phyloP scores from a whole-genome alignment of 1,140 invertebrate species.

The Theocolax elegans region DNA sequence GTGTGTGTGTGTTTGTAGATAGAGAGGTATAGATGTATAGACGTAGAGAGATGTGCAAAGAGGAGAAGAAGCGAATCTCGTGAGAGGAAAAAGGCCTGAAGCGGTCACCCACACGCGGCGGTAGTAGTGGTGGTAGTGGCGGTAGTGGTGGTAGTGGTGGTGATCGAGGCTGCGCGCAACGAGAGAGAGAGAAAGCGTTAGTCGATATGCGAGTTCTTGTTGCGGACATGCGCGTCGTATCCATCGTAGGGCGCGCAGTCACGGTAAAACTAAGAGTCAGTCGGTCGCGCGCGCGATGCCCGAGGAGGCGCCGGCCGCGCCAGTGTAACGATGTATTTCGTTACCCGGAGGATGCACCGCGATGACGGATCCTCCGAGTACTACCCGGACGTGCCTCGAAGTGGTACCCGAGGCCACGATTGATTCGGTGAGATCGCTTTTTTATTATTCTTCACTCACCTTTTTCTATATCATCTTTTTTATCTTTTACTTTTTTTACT shows the following conservation, averaged over 20 bases:
- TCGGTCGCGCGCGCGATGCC: constrained; percentile 35
- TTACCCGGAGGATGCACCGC: not conserved
- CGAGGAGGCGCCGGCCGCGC: constrained; percentile 13
- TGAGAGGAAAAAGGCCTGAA: too few species aligned
- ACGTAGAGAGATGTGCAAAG: too few species aligned
- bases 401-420: constrained; percentile 27
- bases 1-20: too few species aligned
- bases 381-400: constrained; percentile 18
- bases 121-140: not conserved
- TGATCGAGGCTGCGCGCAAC: not conserved
- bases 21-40: too few species aligned
- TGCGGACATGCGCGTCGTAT: not conserved
- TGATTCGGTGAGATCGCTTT: constrained; percentile 11
- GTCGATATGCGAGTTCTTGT: not conserved
- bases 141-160: not conserved
- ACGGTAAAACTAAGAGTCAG: constrained; percentile 5
- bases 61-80: too few species aligned
- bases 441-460: not conserved
- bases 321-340: too few species aligned
- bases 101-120: too few species aligned
- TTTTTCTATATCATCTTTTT: too few species aligned
- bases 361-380: not conserved
- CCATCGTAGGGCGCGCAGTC: not conserved
- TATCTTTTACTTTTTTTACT: too few species aligned
- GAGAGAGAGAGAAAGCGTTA: not conserved